A percentile compares a stretch with the other conserved stretches of the same genome.
These are phyloP conservation scores for Sander lucioperca DNA, from an alignment of 2,113 vertebrate genomes.

Conservation along the genomic window DNA sequence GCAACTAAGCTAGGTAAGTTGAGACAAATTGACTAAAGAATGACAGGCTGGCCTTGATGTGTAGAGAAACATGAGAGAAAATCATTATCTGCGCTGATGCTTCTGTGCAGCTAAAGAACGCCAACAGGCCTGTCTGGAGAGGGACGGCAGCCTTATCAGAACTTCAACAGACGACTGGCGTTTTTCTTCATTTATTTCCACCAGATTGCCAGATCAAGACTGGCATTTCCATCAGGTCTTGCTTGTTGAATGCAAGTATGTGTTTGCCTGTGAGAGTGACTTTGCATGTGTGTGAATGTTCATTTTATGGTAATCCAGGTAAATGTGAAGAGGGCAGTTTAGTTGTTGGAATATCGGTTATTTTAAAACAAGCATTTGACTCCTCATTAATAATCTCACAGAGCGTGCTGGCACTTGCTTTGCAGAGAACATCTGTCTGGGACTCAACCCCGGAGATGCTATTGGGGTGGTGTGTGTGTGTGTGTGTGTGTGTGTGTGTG, in stretches of 20 bases:
- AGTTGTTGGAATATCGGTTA: constrained; percentile 23
- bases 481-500: constrained; percentile 2
- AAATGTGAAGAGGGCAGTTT: constrained; percentile 17
- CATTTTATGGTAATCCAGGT: constrained; percentile 37
- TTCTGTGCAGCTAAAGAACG: constrained; percentile 32
- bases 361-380: constrained; percentile 55
- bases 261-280: neutral
- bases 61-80: constrained; percentile 58
- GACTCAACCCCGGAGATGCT: constrained; percentile 46
- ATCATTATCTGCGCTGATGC: constrained; percentile 61
- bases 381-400: constrained; percentile 57
- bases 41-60: constrained; percentile 41
- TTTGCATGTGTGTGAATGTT: neutral
- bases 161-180: constrained; percentile 53
- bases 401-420: constrained; percentile 44
- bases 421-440: constrained; percentile 57
- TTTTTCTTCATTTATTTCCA: constrained; percentile 70
- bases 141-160: constrained; percentile 64
- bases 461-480: constrained; percentile 14
- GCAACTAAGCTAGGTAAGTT: constrained; percentile 1
- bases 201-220: constrained; percentile 71
- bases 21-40: constrained; percentile 17
- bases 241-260: neutral
- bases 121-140: constrained; percentile 45
- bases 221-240: constrained; percentile 73